Percentiles rank a stretch among this genome's conserved stretches.
These are phyloP conservation scores for Sinocyclocheilus anophthalmus DNA, from an alignment of 2,113 vertebrate genomes.

Conservation along the genomic window DNA sequence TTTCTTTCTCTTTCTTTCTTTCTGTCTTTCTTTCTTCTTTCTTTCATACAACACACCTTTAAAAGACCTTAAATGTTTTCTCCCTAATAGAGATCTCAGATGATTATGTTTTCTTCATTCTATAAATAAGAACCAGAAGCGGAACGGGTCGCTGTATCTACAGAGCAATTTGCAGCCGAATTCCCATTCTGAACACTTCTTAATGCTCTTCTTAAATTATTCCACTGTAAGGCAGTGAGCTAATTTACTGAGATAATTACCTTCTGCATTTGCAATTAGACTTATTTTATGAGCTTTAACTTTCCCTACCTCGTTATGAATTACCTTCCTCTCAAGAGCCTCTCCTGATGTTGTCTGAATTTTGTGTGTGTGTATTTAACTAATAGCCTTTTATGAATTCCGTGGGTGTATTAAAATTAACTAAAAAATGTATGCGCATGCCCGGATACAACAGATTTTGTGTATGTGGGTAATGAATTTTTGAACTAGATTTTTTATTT, in stretches of 20 bases:
- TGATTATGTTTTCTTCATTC: conserved; percentile 15
- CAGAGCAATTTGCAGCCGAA: conserved; percentile 42
- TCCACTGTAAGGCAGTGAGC: conserved; percentile 74
- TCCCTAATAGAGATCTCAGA: conserved; percentile 26
- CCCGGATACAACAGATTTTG: conserved; percentile 23
- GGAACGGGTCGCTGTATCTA: conserved; percentile 38
- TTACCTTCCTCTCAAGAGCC: conserved; percentile 60
- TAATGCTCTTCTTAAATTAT: conserved; percentile 70
- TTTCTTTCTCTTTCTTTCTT: background rate
- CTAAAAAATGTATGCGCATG: conserved; percentile 29
- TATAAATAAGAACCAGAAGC: conserved; percentile 32
- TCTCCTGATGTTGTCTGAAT: conserved; percentile 63
- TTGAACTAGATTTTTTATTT: background rate
- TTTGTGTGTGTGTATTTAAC: conserved; percentile 25
- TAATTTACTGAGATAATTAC: conserved; percentile 79
- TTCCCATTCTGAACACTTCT: conserved; percentile 69
- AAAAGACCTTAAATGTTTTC: background rate
- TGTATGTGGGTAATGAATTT: background rate
- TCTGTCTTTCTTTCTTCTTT: background rate
- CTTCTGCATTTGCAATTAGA: conserved; percentile 79
- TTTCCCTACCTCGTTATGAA: conserved; percentile 67
- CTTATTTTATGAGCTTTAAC: conserved; percentile 70
- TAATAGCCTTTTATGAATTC: conserved; percentile 33
- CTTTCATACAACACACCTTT: conserved; percentile 3
- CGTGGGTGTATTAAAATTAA: conserved; percentile 2